Percentiles rank a stretch among this genome's conserved stretches.
phyloP scores from a whole-genome alignment of 2,113 vertebrate genomes.

The Anguilla japonica region DNA sequence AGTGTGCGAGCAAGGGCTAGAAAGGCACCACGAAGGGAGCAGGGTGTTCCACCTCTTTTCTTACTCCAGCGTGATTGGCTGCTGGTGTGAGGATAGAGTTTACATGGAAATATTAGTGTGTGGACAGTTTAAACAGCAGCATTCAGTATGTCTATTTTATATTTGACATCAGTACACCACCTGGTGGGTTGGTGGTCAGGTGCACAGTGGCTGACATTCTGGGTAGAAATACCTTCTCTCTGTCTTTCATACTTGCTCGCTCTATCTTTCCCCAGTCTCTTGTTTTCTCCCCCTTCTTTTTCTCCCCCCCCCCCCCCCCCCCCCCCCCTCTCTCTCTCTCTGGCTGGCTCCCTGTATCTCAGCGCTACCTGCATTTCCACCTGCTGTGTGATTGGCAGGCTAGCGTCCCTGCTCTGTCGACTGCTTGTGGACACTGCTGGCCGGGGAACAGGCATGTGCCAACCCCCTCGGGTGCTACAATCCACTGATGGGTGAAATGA shows the following conservation, averaged over 20 bases:
- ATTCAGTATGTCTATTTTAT: too few species aligned
- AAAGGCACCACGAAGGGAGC: neutral
- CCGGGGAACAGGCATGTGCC: neutral
- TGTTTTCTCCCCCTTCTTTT: neutral
- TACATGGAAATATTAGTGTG: neutral
- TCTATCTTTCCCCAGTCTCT: neutral
- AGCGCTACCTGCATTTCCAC: neutral
- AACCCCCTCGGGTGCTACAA: neutral
- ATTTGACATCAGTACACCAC: neutral
- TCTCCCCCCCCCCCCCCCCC: neutral
- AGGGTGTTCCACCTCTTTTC: neutral
- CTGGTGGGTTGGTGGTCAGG: neutral
- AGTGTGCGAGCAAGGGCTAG: neutral
- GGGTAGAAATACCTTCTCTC: neutral
- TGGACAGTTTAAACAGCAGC: too few species aligned
- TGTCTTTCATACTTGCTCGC: neutral
- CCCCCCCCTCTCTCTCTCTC: neutral
- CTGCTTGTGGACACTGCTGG: neutral
- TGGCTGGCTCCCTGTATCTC: too few species aligned
- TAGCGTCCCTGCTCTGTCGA: neutral
- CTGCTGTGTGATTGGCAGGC: neutral
- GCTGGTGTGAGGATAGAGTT: neutral
- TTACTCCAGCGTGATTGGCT: neutral
- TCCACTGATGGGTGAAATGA: neutral
- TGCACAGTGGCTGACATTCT: neutral